These are phyloP conservation scores for Leptinotarsa haldemani DNA, from an alignment of 2,888 invertebrate species.

Conservation along the genomic window DNA sequence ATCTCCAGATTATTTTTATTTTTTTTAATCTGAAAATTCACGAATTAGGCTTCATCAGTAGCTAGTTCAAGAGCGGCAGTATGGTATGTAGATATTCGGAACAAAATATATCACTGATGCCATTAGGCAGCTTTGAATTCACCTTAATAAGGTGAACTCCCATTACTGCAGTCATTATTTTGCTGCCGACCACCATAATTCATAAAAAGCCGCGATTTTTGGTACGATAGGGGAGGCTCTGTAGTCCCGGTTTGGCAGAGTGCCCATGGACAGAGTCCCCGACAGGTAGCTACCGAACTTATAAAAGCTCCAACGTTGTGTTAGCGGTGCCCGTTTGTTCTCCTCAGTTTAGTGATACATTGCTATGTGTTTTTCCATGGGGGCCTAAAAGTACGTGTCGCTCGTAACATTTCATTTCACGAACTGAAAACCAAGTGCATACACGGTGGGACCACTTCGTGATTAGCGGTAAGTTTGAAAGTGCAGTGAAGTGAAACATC, in stretches of 20 bases:
- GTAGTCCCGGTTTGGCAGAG: conserved; percentile 58
- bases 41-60: no score
- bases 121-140: no score
- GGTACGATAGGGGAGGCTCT: conserved; percentile 29
- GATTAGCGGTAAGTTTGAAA: conserved; percentile 61
- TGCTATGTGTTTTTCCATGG: conserved; percentile 56
- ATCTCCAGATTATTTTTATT: conserved; percentile 46
- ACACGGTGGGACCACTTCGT: conserved; percentile 63
- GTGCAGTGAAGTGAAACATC: conserved; percentile 50
- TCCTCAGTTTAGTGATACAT: conserved; percentile 54
- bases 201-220: conserved; percentile 1
- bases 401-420: conserved; percentile 48
- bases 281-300: conserved; percentile 71
- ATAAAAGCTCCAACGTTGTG: conserved; percentile 70
- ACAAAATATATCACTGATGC: no score
- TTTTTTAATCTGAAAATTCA: conserved; percentile 13
- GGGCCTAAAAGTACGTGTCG: conserved; percentile 58
- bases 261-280: conserved; percentile 63
- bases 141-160: no score
- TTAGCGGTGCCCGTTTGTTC: conserved; percentile 71
- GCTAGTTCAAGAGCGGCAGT: no score
- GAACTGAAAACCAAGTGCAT: conserved; percentile 54
- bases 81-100: no score
- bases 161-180: neutral
- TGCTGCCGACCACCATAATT: neutral